phyloP scores from a whole-genome alignment of 2,888 invertebrate species.

The Dorcus hopei region DNA sequence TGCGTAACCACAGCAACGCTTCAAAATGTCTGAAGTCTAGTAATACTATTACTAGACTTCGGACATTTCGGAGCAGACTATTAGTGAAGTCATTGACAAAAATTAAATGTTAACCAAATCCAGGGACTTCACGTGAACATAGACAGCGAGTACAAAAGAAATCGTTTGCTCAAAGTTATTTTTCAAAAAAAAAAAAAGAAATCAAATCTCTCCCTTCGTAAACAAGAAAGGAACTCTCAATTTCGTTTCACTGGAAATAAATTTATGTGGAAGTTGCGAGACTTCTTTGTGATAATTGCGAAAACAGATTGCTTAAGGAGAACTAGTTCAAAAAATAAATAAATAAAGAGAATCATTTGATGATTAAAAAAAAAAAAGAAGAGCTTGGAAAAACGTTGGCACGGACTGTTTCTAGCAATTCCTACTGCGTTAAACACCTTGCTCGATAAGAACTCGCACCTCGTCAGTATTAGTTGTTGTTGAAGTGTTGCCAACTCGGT shows the following conservation, averaged over 20 bases:
- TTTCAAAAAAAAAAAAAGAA: no score
- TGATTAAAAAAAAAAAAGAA: not conserved
- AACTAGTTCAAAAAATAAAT: not conserved
- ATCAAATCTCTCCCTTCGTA: no score
- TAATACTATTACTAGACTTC: no score
- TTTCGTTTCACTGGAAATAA: not conserved
- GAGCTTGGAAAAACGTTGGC: not conserved
- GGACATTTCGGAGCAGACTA: no score
- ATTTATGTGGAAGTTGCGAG: slow-evolving; percentile 1
- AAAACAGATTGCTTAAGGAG: not conserved
- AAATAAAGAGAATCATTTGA: not conserved
- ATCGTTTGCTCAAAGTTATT: not conserved
- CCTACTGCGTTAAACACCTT: not conserved
- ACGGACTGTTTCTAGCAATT: not conserved
- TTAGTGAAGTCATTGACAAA: no score
- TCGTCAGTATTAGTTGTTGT: not conserved
- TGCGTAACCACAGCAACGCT: no score
- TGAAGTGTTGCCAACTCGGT: no score
- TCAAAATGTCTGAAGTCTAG: no score
- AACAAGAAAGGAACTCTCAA: not conserved
- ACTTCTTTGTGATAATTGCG: slow-evolving; percentile 1
- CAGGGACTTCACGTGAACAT: no score
- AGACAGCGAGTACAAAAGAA: not conserved
- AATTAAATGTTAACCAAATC: not conserved
- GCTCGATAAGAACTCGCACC: not conserved